These are phyloP conservation scores for Dendrocopos noguchii DNA, from an alignment of 2,113 vertebrate genomes.

Conservation along the genomic window DNA sequence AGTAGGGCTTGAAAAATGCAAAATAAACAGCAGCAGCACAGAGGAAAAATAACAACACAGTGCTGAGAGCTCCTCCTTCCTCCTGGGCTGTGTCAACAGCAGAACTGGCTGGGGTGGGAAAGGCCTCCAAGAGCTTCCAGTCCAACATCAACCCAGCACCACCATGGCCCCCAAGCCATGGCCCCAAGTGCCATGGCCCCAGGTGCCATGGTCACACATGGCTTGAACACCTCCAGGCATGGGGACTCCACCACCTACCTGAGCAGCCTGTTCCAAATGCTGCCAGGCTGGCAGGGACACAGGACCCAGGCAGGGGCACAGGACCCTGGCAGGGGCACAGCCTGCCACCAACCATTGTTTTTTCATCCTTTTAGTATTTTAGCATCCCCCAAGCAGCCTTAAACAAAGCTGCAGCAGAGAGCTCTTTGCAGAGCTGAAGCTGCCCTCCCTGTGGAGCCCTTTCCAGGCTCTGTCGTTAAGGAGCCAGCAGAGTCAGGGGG, in stretches of 20 bases:
- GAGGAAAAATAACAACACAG: not conserved
- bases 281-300: not conserved
- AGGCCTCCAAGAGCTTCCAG: too few species aligned
- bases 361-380: not conserved
- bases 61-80: slow-evolving; percentile 23
- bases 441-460: slow-evolving; percentile 8
- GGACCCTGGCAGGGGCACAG: not conserved
- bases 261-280: too few species aligned
- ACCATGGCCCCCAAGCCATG: too few species aligned
- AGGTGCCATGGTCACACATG: too few species aligned
- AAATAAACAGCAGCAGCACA: slow-evolving; percentile 64
- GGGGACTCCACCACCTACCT: too few species aligned
- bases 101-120: not conserved
- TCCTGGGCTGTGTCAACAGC: not conserved
- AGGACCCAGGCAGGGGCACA: not conserved
- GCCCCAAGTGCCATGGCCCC: too few species aligned
- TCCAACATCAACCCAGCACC: too few species aligned
- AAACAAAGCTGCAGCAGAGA: slow-evolving; percentile 44
- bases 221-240: too few species aligned
- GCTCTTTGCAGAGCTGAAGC: slow-evolving; percentile 16
- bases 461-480: not conserved
- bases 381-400: not conserved
- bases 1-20: slow-evolving; percentile 24
- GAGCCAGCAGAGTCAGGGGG: slow-evolving; percentile 56
- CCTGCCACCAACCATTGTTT: not conserved